phyloP scores from a whole-genome alignment of 2,113 vertebrate species.

The Platysternon megacephalum region DNA sequence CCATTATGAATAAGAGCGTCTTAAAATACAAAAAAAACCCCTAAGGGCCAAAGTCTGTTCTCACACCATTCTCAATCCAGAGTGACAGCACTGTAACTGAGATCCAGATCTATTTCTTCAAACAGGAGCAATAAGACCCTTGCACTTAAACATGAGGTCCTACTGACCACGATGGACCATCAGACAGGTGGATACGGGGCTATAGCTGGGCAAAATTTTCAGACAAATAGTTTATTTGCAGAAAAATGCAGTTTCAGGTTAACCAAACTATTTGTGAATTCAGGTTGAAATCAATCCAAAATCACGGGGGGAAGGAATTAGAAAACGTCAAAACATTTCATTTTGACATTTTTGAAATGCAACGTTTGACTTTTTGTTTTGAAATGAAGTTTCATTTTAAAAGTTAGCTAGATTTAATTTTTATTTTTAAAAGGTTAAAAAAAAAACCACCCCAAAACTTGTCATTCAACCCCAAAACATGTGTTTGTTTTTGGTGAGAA shows the following conservation, averaged over 20 bases:
- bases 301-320: neutral
- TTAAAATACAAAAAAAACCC: constrained; percentile 63
- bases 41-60: neutral
- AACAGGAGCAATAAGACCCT: neutral
- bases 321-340: neutral
- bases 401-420: neutral
- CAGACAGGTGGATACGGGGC: neutral
- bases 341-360: neutral
- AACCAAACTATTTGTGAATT: neutral
- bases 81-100: neutral
- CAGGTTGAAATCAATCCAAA: neutral
- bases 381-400: neutral
- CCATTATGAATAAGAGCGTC: constrained; percentile 61
- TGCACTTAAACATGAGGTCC: neutral
- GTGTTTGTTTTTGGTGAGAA: neutral
- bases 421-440: neutral
- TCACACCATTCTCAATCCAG: neutral
- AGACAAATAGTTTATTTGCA: neutral
- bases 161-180: neutral
- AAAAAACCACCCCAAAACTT: neutral
- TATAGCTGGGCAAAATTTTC: neutral
- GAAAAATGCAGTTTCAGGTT: neutral
- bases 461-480: neutral
- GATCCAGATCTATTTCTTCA: neutral
- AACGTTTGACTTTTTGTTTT: neutral